Conservation (phyloP, 2,797 vertebrate species). For the Eidolon dupreanum region DNA sequence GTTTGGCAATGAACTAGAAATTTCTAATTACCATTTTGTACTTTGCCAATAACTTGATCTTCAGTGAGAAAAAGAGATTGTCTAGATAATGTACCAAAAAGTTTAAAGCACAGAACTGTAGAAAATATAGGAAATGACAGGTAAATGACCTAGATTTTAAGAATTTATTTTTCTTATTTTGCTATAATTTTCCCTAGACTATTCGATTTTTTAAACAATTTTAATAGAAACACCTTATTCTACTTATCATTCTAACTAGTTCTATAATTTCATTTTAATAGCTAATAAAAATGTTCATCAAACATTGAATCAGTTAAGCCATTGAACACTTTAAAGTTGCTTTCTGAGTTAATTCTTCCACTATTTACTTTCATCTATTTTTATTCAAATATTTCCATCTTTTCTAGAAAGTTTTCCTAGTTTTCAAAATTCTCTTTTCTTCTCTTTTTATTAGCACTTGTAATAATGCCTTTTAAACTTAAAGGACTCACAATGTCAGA, state of each 20-base stretch:
- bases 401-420: constrained; percentile 17
- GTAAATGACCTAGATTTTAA: constrained; percentile 18
- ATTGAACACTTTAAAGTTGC: constrained; percentile 46
- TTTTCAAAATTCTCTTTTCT: constrained; percentile 30
- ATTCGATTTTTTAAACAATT: constrained; percentile 24
- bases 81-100: constrained; percentile 15
- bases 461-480: constrained; percentile 51
- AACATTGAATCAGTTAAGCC: constrained; percentile 5
- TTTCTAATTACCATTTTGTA: constrained; percentile 78
- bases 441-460: constrained; percentile 48
- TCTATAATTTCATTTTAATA: constrained; percentile 56
- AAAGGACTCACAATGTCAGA: constrained; percentile 41
- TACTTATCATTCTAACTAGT: background rate
- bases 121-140: background rate
- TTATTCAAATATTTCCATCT: constrained; percentile 20
- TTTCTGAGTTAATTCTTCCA: constrained; percentile 51
- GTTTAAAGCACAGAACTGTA: constrained; percentile 34
- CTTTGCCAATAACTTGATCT: constrained; percentile 71
- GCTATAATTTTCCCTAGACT: background rate
- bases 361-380: constrained; percentile 52
- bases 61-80: constrained; percentile 28
- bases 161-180: constrained; percentile 34
- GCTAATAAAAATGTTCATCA: constrained; percentile 31
- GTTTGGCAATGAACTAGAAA: constrained; percentile 70
- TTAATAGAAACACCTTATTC: background rate